Conservation (phyloP, 2,113 vertebrate species). For the Coryphaenoides rupestris region DNA sequence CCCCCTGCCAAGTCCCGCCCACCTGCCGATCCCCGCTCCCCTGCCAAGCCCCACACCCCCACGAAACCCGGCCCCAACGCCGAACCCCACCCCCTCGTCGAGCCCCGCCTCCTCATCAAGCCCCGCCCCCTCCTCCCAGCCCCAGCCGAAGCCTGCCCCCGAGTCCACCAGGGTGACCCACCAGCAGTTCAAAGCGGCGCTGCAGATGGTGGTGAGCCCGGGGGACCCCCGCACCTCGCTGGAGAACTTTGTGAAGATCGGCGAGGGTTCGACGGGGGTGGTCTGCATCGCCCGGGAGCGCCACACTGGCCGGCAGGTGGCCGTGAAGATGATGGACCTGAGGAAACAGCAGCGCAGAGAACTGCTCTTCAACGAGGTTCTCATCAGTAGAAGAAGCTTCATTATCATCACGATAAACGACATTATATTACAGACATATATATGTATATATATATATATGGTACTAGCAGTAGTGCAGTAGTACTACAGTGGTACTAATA, state of each 20-base stretch:
- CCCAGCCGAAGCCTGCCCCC: constrained; percentile 14
- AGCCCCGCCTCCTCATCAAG: constrained; percentile 51
- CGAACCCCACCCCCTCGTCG: constrained; percentile 16
- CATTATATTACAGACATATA: no score
- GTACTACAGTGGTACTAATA: background rate
- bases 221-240: constrained; percentile 80
- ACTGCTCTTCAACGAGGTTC: constrained; percentile 92
- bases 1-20: constrained; percentile 48
- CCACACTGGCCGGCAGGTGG: constrained; percentile 84
- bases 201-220: constrained; percentile 89
- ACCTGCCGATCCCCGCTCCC: constrained; percentile 73
- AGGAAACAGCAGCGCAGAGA: constrained; percentile 89
- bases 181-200: constrained; percentile 85
- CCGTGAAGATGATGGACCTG: constrained; percentile 95
- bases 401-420: background rate
- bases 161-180: constrained; percentile 78
- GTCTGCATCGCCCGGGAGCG: constrained; percentile 87
- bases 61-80: constrained; percentile 24
- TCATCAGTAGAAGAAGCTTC: background rate
- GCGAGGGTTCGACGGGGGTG: constrained; percentile 89
- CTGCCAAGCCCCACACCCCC: no score
- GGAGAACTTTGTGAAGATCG: constrained; percentile 90
- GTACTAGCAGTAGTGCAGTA: background rate
- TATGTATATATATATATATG: no score
- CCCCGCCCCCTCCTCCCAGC: constrained; percentile 53